Percentiles rank a stretch among this genome's conserved stretches.
These are phyloP conservation scores for Limenitis camilla DNA, from an alignment of 2,888 invertebrate species.

Conservation along the genomic window DNA sequence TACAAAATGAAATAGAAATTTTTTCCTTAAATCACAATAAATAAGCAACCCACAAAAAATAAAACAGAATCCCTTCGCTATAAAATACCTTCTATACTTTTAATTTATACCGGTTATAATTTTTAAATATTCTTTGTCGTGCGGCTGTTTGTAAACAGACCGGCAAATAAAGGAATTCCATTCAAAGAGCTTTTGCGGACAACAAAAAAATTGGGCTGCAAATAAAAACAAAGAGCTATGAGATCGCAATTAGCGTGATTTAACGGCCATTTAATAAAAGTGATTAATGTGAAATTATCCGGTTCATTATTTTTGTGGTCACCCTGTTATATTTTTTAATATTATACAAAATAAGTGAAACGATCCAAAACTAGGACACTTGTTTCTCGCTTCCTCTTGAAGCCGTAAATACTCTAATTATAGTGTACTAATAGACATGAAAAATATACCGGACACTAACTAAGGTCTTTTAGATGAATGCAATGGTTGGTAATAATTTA, in stretches of 20 bases:
- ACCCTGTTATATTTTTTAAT: slow-evolving; percentile 23
- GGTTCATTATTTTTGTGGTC: slow-evolving; percentile 35
- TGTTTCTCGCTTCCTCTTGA: neutral
- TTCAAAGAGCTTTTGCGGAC: slow-evolving; percentile 48
- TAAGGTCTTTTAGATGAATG: too few relatives aligned
- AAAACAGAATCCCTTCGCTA: slow-evolving; percentile 6
- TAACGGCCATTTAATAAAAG: slow-evolving; percentile 69
- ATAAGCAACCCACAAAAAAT: neutral
- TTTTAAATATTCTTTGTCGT: slow-evolving; percentile 65
- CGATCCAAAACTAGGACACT: neutral
- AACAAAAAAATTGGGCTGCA: slow-evolving; percentile 50
- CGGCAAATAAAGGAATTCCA: slow-evolving; percentile 70
- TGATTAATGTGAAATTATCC: slow-evolving; percentile 65
- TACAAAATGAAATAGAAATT: neutral
- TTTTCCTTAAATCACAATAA: neutral
- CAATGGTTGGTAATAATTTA: too few relatives aligned
- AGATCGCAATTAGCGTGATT: slow-evolving; percentile 69
- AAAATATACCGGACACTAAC: too few relatives aligned
- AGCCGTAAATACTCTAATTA: too few relatives aligned
- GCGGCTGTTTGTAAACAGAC: slow-evolving; percentile 65
- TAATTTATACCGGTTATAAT: slow-evolving; percentile 66
- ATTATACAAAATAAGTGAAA: neutral
- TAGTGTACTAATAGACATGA: too few relatives aligned
- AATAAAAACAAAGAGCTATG: slow-evolving; percentile 62
- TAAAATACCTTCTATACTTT: slow-evolving; percentile 22